A percentile compares a stretch with the other conserved stretches of the same genome.
phyloP scores from a whole-genome alignment of 35 echinoderm and acorn worm genomes.

The Apostichopus japonicus region DNA sequence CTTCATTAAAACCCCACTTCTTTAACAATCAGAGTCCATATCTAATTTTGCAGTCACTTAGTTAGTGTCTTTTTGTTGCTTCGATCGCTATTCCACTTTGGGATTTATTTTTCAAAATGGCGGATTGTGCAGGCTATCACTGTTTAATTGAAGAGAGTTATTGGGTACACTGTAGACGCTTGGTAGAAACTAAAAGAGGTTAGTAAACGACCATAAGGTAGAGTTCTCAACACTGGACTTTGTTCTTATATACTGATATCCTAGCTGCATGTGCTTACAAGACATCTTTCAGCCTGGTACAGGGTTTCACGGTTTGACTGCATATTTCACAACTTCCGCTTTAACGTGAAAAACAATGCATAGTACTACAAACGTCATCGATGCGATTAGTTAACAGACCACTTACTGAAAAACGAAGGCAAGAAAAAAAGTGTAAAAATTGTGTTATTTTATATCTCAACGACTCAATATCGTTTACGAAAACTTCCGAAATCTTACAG shows the following conservation, averaged over 20 bases:
- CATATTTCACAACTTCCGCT: neutral
- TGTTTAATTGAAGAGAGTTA: constrained; percentile 10
- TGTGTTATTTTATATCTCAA: too few species aligned
- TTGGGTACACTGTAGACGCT: constrained; percentile 1
- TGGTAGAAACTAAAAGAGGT: neutral
- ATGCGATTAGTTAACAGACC: too few species aligned
- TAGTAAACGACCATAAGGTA: constrained; percentile 31
- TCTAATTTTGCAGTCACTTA: constrained; percentile 46
- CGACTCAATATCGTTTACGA: too few species aligned
- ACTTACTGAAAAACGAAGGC: too few species aligned
- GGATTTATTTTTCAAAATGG: constrained; percentile 44
- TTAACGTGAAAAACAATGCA: neutral
- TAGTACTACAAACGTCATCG: too few species aligned
- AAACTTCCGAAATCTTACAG: too few species aligned
- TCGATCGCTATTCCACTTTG: neutral
- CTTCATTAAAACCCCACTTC: constrained; percentile 59
- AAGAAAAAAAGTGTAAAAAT: too few species aligned
- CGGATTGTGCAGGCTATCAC: constrained; percentile 1
- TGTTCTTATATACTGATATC: constrained; percentile 23
- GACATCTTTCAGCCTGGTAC: neutral
- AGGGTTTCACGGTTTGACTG: neutral
- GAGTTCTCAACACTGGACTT: constrained; percentile 11
- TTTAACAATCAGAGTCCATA: constrained; percentile 36
- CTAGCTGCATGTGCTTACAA: neutral
- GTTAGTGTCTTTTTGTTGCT: neutral